phyloP scores from a whole-genome alignment of 2,888 invertebrate species.

The Leucania comma region DNA sequence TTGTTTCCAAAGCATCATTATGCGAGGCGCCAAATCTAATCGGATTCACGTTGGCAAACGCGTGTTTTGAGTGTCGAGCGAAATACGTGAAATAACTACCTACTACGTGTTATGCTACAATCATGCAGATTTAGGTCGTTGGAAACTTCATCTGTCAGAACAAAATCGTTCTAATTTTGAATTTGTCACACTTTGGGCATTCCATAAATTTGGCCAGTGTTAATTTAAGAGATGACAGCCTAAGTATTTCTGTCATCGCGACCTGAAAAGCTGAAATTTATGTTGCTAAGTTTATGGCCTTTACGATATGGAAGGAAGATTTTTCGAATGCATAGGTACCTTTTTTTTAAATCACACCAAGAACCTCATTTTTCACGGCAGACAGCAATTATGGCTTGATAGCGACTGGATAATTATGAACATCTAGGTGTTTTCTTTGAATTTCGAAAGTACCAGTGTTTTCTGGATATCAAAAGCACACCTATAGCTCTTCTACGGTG shows the following conservation, averaged over 20 bases:
- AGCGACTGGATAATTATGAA: not conserved
- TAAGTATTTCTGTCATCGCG: not conserved
- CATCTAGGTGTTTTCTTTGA: no score
- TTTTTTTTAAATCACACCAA: no score
- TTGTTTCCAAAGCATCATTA: conserved; percentile 36
- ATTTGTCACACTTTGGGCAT: not conserved
- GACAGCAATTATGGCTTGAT: not conserved
- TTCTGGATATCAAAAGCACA: no score
- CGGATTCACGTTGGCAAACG: conserved; percentile 52
- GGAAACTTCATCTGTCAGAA: conserved; percentile 13
- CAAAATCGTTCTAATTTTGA: conserved; percentile 4
- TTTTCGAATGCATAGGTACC: no score
- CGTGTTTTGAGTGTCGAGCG: conserved; percentile 36
- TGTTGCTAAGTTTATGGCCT: no score
- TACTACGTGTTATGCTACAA: conserved; percentile 37
- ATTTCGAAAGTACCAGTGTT: no score
- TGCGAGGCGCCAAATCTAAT: conserved; percentile 49
- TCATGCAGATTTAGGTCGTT: conserved; percentile 30
- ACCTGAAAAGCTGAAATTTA: not conserved
- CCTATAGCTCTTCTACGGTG: no score
- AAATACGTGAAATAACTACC: conserved; percentile 30
- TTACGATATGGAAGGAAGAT: no score
- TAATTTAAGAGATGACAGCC: no score
- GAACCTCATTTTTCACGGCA: not conserved
- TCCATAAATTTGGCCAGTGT: conserved; percentile 1